Evolutionary conservation across 2,113 vertebrate species (phyloP).

Genomic region (Laticauda laticaudata): DNA sequence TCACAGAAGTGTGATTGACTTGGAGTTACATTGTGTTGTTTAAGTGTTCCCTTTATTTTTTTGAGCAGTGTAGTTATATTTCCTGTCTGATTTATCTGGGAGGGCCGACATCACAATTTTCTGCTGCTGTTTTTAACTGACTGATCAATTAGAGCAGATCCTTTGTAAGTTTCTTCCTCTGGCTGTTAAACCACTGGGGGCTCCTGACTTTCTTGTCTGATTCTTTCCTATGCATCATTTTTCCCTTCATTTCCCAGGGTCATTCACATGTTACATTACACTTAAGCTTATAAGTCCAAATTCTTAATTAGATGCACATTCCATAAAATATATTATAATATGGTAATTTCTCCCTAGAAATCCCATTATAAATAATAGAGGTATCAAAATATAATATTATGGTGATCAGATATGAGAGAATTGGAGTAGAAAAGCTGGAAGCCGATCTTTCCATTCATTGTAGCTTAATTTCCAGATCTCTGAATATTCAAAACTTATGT

Average conservation of each 20-base stretch:
- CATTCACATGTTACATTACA: background rate
- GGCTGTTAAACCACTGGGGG: background rate
- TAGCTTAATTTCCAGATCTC: background rate
- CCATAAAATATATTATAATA: background rate
- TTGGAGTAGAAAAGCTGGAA: background rate
- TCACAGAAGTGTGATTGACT: too few relatives aligned
- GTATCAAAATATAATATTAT: background rate
- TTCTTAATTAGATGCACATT: background rate
- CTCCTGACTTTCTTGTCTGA: background rate
- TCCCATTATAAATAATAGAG: background rate
- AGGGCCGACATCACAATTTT: background rate
- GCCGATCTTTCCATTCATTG: background rate
- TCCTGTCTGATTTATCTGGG: background rate
- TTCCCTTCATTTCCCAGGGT: background rate
- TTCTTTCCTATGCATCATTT: background rate
- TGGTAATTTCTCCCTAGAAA: background rate
- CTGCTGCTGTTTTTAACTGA: background rate
- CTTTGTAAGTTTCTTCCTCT: background rate
- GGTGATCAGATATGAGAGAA: background rate
- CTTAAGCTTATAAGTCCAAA: background rate
- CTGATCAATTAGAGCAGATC: background rate
- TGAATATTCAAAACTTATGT: background rate
- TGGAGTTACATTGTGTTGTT: too few relatives aligned
- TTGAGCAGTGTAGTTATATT: background rate
- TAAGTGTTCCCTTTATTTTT: too few relatives aligned